These are phyloP conservation scores for Hippocampus comes DNA, from an alignment of 2,113 vertebrate species.

Conservation along the genomic window DNA sequence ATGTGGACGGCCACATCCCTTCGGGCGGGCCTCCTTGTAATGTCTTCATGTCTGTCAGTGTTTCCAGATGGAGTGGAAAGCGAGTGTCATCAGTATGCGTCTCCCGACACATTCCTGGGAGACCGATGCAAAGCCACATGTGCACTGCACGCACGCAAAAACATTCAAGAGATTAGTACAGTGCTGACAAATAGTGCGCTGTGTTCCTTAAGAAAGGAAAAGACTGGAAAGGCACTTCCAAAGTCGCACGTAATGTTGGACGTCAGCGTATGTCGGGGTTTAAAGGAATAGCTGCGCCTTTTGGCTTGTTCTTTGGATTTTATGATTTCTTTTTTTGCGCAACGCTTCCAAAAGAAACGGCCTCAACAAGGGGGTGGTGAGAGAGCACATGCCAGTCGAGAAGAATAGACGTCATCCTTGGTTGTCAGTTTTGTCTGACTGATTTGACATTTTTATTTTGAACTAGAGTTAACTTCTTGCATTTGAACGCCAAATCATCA, in stretches of 20 bases:
- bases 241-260: slow-evolving; percentile 35
- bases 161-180: neutral
- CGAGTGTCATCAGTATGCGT: slow-evolving; percentile 9
- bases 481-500: no score
- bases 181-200: no score
- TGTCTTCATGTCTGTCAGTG: slow-evolving; percentile 3
- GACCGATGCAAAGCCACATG: slow-evolving; percentile 16
- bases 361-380: no score
- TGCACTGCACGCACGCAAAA: slow-evolving; percentile 21
- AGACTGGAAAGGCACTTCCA: neutral
- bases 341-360: no score
- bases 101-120: neutral
- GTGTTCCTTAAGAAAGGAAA: neutral
- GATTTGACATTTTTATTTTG: no score
- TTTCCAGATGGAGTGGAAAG: slow-evolving; percentile 22
- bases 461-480: no score
- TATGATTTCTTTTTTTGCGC: no score
- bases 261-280: neutral
- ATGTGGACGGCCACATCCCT: neutral
- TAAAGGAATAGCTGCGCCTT: no score
- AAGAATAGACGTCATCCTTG: no score
- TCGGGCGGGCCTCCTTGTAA: slow-evolving; percentile 8
- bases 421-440: no score
- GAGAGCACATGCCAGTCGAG: no score
- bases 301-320: no score